Evolutionary conservation across 1,140 invertebrate genomes (phyloP).

Genomic region (Drosophila melanica): DNA sequence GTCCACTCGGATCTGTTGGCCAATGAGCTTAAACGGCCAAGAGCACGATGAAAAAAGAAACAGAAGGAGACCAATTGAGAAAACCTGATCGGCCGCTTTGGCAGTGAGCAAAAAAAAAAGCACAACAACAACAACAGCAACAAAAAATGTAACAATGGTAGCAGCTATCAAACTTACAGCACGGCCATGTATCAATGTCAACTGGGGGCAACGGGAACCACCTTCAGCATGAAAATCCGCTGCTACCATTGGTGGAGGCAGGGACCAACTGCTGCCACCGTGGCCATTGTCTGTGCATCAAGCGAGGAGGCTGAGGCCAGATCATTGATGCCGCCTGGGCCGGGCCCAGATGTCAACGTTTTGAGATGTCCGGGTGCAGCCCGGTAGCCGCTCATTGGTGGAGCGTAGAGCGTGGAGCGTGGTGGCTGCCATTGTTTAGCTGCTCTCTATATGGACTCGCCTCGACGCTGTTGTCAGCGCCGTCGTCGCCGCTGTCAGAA

Average conservation of each 20-base stretch:
- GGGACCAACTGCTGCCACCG: conserved; percentile 24
- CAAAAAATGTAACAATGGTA: conserved; percentile 71
- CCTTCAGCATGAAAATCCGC: conserved; percentile 23
- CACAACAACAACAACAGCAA: not conserved
- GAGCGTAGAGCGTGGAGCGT: conserved; percentile 3
- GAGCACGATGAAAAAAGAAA: conserved; percentile 19
- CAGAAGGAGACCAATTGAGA: conserved; percentile 34
- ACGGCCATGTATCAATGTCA: conserved; percentile 79
- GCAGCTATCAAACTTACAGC: conserved; percentile 70
- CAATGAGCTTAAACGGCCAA: conserved; percentile 54
- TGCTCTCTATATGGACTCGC: conserved; percentile 59
- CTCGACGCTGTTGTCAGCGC: conserved; percentile 3
- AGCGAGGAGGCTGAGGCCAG: conserved; percentile 3
- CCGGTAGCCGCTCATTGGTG: conserved; percentile 64
- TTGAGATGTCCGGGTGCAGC: conserved; percentile 35
- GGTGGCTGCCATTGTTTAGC: conserved; percentile 60
- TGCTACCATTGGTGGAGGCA: conserved; percentile 63
- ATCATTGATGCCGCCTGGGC: conserved; percentile 10
- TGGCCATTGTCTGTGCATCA: conserved; percentile 54
- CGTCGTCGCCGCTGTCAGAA: conserved; percentile 41
- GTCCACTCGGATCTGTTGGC: conserved; percentile 32
- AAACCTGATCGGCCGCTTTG: conserved; percentile 46
- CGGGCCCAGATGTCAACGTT: conserved; percentile 61
- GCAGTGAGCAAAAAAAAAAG: conserved; percentile 6
- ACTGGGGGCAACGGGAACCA: conserved; percentile 44